Evolutionary conservation across 1,140 invertebrate genomes (phyloP).

Genomic region (Lithobius niger): DNA sequence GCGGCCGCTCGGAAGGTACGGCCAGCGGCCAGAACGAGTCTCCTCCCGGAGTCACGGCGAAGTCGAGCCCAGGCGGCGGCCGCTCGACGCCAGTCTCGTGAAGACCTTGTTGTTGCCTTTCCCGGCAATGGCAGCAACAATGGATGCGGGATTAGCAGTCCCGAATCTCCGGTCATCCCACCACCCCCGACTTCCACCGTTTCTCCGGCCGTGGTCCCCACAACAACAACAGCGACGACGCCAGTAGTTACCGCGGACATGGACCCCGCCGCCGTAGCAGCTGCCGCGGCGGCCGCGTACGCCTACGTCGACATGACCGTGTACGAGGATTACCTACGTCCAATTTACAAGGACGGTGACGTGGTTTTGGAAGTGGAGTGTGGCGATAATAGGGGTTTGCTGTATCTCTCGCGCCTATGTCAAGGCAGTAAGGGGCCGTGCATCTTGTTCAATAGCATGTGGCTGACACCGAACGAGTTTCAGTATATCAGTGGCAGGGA

Average conservation of each 20-base stretch:
- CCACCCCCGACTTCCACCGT: background rate
- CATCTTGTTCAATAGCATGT: slow-evolving; percentile 32
- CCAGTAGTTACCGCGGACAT: background rate
- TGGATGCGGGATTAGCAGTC: background rate
- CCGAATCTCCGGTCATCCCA: background rate
- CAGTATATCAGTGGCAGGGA: slow-evolving; percentile 37
- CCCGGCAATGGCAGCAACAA: too few species aligned
- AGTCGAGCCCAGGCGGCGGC: too few species aligned
- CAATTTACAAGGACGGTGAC: slow-evolving; percentile 30
- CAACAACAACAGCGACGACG: background rate
- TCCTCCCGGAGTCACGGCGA: too few species aligned
- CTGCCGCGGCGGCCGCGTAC: background rate
- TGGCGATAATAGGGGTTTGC: slow-evolving; percentile 30
- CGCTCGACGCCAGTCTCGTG: too few species aligned
- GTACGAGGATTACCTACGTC: slow-evolving; percentile 28
- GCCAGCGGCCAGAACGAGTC: too few species aligned
- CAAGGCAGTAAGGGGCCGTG: slow-evolving; percentile 36
- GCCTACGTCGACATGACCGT: slow-evolving; percentile 13
- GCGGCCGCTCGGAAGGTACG: too few species aligned
- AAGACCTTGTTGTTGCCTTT: too few species aligned
- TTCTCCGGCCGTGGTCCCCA: background rate
- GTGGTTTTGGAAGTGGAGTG: slow-evolving; percentile 35
- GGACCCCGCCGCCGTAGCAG: background rate
- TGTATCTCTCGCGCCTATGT: slow-evolving; percentile 33
- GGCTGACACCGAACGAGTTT: slow-evolving; percentile 40